Conservation (phyloP, 2,797 vertebrate genomes). For the Microchirus variegatus region DNA sequence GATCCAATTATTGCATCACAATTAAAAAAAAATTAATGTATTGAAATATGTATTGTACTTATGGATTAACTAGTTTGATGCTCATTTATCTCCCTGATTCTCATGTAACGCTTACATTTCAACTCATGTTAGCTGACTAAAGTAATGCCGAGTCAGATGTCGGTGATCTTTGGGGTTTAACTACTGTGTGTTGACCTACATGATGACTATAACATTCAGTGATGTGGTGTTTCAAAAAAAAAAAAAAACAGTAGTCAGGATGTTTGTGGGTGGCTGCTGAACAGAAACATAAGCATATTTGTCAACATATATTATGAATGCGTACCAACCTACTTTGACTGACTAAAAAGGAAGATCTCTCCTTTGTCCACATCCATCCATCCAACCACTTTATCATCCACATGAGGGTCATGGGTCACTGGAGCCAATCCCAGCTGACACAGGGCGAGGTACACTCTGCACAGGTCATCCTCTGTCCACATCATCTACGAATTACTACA, state of each 20-base stretch:
- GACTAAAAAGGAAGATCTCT: too few relatives aligned
- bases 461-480: slow-evolving; percentile 29
- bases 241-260: background rate
- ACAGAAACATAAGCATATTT: slow-evolving; percentile 30
- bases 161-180: background rate
- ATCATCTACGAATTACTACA: slow-evolving; percentile 22
- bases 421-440: too few relatives aligned
- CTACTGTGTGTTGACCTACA: too few relatives aligned
- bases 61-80: background rate
- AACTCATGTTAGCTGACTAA: background rate
- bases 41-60: slow-evolving; percentile 1
- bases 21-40: too few relatives aligned
- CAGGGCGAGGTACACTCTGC: slow-evolving; percentile 23
- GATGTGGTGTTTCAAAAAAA: background rate
- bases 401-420: too few relatives aligned
- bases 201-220: background rate
- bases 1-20: slow-evolving; percentile 14
- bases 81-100: background rate
- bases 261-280: slow-evolving; percentile 16
- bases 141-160: background rate
- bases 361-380: too few relatives aligned
- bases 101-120: background rate
- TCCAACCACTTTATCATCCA: too few relatives aligned
- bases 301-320: slow-evolving; percentile 41
- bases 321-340: too few relatives aligned